Evolutionary conservation across 2,888 invertebrate genomes (phyloP), one percentile per base, ranked within the genome.

Genomic region (Leptothorax acervorum): DNA sequence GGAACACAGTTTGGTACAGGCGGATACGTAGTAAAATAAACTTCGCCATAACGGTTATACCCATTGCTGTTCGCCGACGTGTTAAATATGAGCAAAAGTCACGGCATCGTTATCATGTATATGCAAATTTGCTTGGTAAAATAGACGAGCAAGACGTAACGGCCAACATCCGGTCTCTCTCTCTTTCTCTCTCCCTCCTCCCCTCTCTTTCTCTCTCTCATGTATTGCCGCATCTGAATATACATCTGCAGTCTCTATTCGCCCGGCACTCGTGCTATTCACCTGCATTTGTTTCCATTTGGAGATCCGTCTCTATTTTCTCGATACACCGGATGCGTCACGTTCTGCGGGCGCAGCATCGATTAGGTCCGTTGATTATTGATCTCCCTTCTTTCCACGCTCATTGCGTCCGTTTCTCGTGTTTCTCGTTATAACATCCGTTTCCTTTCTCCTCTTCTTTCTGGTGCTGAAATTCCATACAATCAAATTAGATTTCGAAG

Each of bases 21-120:
- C 5, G 28, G 8, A 78, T n/a, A 51, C 60, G 39, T 18, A 18
- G 31, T 71, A 60, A 71, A 79, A 79, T 79, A 71, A 71, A 79
- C 28, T 71, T 71, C n/a, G 28, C 55, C 45, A 39, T 79, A 79
- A 79, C 48, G 60, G 48, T 62, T 71, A 71, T 60, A 79, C n/a
- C 23, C 71, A 48, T 71, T 71, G 60, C 71, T 60, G 48, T 79
- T 79, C 79, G 71, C 35, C 48, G 71, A 71, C 71, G 79, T 51
- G 79, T 79, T 79, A 79, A 71, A 79, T 79, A 79, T 79, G 79
- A 71, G 60, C 79, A 71, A 79, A 79, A 79, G 79, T 79, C 79
- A 79, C 79, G 79, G 71, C 71, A 79, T 79, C 79, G 79, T 79
- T 79, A 79, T 79, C 79, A 51, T 71, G 79, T 79, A 79, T 62